Evolutionary conservation across 2,113 vertebrate species (phyloP).

Genomic region (Conger conger): DNA sequence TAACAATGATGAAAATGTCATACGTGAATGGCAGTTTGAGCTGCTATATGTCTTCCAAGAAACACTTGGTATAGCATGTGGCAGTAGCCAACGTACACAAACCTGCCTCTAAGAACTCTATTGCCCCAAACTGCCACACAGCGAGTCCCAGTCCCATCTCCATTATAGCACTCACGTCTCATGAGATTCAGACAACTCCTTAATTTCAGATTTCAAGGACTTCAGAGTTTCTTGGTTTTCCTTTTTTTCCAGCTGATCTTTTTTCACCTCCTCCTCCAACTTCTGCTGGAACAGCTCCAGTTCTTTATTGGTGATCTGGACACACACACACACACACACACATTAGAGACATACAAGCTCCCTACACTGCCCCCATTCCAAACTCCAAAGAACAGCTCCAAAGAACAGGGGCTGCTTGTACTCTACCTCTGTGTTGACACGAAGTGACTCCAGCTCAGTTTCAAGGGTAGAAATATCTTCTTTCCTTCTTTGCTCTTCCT

Average conservation of each 20-base stretch:
- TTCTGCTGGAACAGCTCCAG: slow-evolving; percentile 79
- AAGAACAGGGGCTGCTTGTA: neutral
- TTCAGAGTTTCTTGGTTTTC: slow-evolving; percentile 80
- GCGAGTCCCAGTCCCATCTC: neutral
- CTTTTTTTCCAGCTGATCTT: slow-evolving; percentile 86
- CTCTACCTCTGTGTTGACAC: slow-evolving; percentile 71
- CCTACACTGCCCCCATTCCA: neutral
- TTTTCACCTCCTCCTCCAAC: slow-evolving; percentile 77
- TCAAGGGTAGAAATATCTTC: slow-evolving; percentile 57
- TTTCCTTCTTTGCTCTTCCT: slow-evolving; percentile 45
- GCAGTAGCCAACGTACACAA: neutral
- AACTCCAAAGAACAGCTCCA: neutral
- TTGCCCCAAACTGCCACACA: neutral
- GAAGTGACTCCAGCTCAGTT: slow-evolving; percentile 59
- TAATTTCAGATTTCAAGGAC: slow-evolving; percentile 68
- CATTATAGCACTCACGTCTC: slow-evolving; percentile 64
- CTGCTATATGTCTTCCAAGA: neutral
- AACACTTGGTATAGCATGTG: neutral
- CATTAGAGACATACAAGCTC: neutral
- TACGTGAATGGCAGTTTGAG: neutral
- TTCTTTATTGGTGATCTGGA: slow-evolving; percentile 81
- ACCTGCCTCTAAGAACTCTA: neutral
- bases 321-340: neutral
- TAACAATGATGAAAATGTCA: neutral
- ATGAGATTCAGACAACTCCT: slow-evolving; percentile 63